A percentile compares a stretch with the other conserved stretches of the same genome.
Conservation (phyloP, 2,888 invertebrate genomes). For the Polyommatus icarus region DNA sequence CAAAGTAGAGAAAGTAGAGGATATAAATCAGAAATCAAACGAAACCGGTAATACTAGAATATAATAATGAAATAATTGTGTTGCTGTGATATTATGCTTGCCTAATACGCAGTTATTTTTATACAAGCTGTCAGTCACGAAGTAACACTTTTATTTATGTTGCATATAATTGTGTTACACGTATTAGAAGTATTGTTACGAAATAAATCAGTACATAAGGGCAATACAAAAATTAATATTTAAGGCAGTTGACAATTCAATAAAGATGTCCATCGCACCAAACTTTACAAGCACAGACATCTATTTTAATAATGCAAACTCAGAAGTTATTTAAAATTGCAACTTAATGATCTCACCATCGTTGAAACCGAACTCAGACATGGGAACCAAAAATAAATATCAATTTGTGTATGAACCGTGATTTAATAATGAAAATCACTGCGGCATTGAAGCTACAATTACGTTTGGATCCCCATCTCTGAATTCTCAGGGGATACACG, state of each 20-base stretch:
- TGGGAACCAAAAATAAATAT: slow-evolving; percentile 43
- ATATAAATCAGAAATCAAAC: slow-evolving; percentile 12
- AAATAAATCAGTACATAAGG: too few species aligned
- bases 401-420: slow-evolving; percentile 56
- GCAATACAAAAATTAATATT: neutral
- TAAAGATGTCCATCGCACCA: neutral
- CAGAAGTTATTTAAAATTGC: slow-evolving; percentile 8
- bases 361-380: slow-evolving; percentile 12
- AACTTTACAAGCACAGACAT: too few species aligned
- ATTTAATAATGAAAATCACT: slow-evolving; percentile 73
- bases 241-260: neutral
- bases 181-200: too few species aligned
- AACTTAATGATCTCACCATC: neutral
- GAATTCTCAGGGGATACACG: slow-evolving; percentile 59
- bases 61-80: slow-evolving; percentile 4
- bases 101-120: neutral
- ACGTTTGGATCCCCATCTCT: slow-evolving; percentile 67
- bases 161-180: neutral
- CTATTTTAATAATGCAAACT: neutral
- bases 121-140: neutral
- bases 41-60: neutral
- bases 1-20: slow-evolving; percentile 11
- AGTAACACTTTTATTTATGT: neutral
- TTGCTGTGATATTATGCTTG: neutral
- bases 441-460: slow-evolving; percentile 71